Conservation (phyloP, 2,888 invertebrate genomes). For the Drosophila acutilabella region DNA sequence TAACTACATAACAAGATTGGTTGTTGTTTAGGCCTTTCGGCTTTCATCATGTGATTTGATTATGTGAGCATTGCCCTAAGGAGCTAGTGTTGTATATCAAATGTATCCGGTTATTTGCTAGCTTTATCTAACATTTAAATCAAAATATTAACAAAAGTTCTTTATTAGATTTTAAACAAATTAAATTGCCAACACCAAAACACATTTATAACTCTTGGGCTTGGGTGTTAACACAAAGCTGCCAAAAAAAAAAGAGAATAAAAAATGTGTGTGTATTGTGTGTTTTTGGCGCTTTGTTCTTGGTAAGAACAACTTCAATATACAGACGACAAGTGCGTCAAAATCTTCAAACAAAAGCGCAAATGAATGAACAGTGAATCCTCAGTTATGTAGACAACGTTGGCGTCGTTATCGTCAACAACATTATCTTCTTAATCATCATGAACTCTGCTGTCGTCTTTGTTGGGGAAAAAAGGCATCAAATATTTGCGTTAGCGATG, state of each 20-base stretch:
- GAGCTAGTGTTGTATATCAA: conserved; percentile 23
- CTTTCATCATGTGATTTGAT: conserved; percentile 47
- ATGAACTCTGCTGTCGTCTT: conserved; percentile 15
- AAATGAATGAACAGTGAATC: conserved; percentile 58
- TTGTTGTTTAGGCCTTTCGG: conserved; percentile 43
- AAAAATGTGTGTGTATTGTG: not conserved
- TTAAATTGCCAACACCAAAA: conserved; percentile 6
- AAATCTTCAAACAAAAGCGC: conserved; percentile 76
- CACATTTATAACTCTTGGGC: conserved; percentile 5
- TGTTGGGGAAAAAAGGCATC: conserved; percentile 51
- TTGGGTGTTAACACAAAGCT: conserved; percentile 2
- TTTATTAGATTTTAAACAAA: conserved; percentile 2
- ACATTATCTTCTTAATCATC: conserved; percentile 16
- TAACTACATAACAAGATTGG: conserved; percentile 43
- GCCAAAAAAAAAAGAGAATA: not conserved
- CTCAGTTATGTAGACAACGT: conserved; percentile 24
- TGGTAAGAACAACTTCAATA: conserved; percentile 15
- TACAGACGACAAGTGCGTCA: conserved; percentile 61
- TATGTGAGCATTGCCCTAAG: conserved; percentile 34
- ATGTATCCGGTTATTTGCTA: conserved; percentile 43
- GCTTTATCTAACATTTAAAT: conserved; percentile 1
- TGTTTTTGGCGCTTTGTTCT: conserved; percentile 33
- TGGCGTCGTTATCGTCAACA: conserved; percentile 24
- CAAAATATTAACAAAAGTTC: conserved; percentile 9
- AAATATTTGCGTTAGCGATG: conserved; percentile 63